Percentiles rank a stretch among this genome's conserved stretches.
These are phyloP conservation scores for Apodemus speciosus DNA, from an alignment of 2,113 vertebrate genomes.

Conservation along the genomic window DNA sequence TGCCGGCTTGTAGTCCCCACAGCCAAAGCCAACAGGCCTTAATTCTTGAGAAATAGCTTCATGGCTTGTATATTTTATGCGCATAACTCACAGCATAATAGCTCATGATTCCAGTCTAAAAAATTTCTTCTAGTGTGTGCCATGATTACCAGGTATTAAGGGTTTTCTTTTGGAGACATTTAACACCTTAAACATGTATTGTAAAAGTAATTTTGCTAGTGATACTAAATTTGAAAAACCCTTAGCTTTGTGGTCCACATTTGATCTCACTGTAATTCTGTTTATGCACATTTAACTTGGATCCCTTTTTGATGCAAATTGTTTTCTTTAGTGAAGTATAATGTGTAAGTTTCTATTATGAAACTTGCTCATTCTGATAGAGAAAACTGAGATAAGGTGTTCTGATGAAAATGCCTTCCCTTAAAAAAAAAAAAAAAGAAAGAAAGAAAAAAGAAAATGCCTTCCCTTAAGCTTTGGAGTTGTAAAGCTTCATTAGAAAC, in stretches of 20 bases:
- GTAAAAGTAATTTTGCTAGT: not conserved
- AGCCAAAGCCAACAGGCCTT: slow-evolving; percentile 13
- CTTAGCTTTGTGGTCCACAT: not conserved
- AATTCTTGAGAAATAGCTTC: slow-evolving; percentile 1
- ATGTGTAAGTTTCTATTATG: not conserved
- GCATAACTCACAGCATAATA: not conserved
- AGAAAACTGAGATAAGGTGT: slow-evolving; percentile 2
- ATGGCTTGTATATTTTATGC: not conserved
- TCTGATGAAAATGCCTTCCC: not conserved
- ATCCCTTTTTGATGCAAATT: not conserved
- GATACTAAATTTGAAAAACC: not conserved
- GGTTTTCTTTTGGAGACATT: not conserved
- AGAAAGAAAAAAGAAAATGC: too few species aligned
- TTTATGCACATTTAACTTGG: not conserved
- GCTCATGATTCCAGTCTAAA: slow-evolving; percentile 46
- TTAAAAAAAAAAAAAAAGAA: too few species aligned
- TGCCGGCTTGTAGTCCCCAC: not conserved
- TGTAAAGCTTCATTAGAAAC: slow-evolving; percentile 4
- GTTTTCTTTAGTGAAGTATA: not conserved
- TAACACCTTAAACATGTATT: not conserved
- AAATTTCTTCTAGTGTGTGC: not conserved
- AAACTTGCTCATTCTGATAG: not conserved
- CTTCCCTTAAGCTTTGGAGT: not conserved
- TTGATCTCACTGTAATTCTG: not conserved
- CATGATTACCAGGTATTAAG: slow-evolving; percentile 17